phyloP scores from a whole-genome alignment of 2,888 invertebrate species.

The Athetis lepigone region DNA sequence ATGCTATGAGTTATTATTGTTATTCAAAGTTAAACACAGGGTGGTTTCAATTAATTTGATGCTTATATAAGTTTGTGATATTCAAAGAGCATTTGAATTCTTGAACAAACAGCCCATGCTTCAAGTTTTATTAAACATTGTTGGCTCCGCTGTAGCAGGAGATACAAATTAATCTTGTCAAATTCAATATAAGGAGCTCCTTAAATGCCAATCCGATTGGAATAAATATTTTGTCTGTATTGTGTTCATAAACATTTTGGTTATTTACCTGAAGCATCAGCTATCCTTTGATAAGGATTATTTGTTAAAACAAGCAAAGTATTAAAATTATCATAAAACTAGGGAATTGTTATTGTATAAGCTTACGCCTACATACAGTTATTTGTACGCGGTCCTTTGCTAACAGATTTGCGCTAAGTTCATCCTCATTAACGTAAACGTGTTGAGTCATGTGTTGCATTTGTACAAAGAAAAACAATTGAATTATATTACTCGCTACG shows the following conservation, averaged over 20 bases:
- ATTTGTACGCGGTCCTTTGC: conserved; percentile 45
- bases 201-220: conserved; percentile 9
- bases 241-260: not conserved
- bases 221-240: not conserved
- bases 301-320: conserved; percentile 22
- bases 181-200: conserved; percentile 31
- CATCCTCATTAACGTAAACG: conserved; percentile 44
- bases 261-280: conserved; percentile 48
- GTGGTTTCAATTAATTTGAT: conserved; percentile 75
- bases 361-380: conserved; percentile 52
- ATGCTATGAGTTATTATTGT: conserved; percentile 43
- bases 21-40: conserved; percentile 71
- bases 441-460: conserved; percentile 48
- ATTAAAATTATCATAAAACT: conserved; percentile 29
- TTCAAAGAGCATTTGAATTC: conserved; percentile 55
- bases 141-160: conserved; percentile 6
- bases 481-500: conserved; percentile 45
- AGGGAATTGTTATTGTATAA: conserved; percentile 30
- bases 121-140: conserved; percentile 60
- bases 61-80: conserved; percentile 48
- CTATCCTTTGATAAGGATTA: conserved; percentile 8
- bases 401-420: conserved; percentile 47
- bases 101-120: conserved; percentile 61
- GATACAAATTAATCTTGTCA: conserved; percentile 29
- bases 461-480: conserved; percentile 50